These are phyloP conservation scores for Mormyrus iriodes DNA, from an alignment of 2,113 vertebrate genomes.

Conservation along the genomic window DNA sequence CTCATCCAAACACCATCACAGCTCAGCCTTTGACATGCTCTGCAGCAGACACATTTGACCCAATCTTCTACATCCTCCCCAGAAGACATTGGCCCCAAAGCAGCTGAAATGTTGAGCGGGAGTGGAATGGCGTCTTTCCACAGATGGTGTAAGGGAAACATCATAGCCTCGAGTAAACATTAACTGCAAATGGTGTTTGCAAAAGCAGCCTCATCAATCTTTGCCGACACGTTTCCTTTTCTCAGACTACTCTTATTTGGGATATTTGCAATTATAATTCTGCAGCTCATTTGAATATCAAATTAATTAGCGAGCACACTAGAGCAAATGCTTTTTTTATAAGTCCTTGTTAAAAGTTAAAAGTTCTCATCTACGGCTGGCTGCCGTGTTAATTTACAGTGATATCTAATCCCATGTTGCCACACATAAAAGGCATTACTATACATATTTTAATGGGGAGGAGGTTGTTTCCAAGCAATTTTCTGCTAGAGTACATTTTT, in stretches of 20 bases:
- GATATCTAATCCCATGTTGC: conserved; percentile 74
- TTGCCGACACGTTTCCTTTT: conserved; percentile 64
- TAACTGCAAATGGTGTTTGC: conserved; percentile 58
- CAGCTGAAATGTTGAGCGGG: neutral
- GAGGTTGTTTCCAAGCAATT: conserved; percentile 73
- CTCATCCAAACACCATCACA: conserved; percentile 52
- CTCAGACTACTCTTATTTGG: conserved; percentile 64
- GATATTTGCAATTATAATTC: conserved; percentile 68
- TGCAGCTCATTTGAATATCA: conserved; percentile 77
- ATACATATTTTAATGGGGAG: conserved; percentile 70
- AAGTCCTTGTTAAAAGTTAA: conserved; percentile 86
- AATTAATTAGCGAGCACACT: conserved; percentile 82
- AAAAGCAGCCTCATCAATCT: conserved; percentile 64
- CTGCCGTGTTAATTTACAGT: conserved; percentile 80
- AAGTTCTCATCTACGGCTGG: conserved; percentile 70
- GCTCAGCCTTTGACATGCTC: conserved; percentile 44
- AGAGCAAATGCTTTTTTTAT: conserved; percentile 73
- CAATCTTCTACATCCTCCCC: neutral
- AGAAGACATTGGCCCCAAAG: neutral
- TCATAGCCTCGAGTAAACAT: conserved; percentile 48
- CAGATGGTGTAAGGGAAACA: conserved; percentile 19
- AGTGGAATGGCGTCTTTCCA: neutral
- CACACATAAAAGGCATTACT: conserved; percentile 68
- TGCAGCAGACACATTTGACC: neutral
- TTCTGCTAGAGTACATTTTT: conserved; percentile 76